Percentiles rank a stretch among this genome's conserved stretches.
phyloP scores from a whole-genome alignment of 2,888 invertebrate species.

The Priocnemis perturbator region DNA sequence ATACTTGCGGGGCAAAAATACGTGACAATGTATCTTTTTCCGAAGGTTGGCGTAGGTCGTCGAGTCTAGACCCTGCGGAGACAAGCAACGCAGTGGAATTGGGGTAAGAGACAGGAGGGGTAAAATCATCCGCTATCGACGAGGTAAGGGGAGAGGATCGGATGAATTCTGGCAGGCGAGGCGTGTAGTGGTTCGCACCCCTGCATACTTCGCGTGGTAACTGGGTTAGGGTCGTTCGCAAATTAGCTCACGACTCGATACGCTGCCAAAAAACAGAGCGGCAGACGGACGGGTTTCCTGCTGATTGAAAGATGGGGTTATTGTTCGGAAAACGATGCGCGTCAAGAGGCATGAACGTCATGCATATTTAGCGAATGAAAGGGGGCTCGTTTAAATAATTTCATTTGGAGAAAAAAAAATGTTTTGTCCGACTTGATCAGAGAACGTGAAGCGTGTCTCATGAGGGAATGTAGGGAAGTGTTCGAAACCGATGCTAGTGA shows the following conservation, averaged over 20 bases:
- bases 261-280: slow-evolving; percentile 5
- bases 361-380: too few species aligned
- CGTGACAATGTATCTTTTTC: slow-evolving; percentile 15
- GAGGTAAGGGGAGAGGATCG: slow-evolving; percentile 3
- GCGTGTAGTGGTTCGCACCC: slow-evolving; percentile 12
- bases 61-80: slow-evolving; percentile 17
- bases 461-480: too few species aligned
- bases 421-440: too few species aligned
- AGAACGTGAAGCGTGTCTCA: too few species aligned
- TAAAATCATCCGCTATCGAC: slow-evolving; percentile 24
- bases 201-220: slow-evolving; percentile 42
- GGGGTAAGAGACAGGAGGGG: slow-evolving; percentile 42
- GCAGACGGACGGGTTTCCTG: neutral
- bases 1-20: too few species aligned
- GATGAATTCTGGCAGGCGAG: neutral
- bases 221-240: slow-evolving; percentile 58
- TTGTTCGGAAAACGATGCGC: too few species aligned
- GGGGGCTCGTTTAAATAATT: too few species aligned
- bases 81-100: too few species aligned
- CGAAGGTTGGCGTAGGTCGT: slow-evolving; percentile 56
- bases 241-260: slow-evolving; percentile 51
- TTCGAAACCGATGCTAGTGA: too few species aligned
- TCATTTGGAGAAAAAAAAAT: too few species aligned
- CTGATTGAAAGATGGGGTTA: too few species aligned
- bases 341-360: too few species aligned